Evolutionary conservation across 2,888 invertebrate genomes (phyloP), one percentile per base, ranked within the genome.

Genomic region (Acanthosepion lycidas): DNA sequence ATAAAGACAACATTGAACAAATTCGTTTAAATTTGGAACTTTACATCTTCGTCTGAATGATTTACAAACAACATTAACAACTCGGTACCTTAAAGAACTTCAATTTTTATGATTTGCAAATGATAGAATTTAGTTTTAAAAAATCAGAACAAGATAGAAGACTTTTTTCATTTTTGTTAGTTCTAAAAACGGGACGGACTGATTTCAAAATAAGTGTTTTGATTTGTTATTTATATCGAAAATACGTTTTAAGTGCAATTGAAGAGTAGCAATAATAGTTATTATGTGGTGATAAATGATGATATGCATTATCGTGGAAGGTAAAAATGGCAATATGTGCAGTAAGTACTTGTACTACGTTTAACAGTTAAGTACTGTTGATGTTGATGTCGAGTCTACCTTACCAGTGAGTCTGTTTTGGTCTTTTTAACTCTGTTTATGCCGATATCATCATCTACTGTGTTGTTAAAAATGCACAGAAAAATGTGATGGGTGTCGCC

Each of bases 371-470:
- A 78, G n/a, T n/a, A n/a, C n/a, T n/a, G 20, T 78, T 78, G n/a
- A 15, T n/a, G n/a, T 78, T 78, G n/a, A 78, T 78, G 78, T 78
- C 33, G n/a, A 33, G n/a, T n/a, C 78, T 78, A 78, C 78, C 78
- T 78, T 78, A 78, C 78, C 78, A 78, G 78, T 78, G 33, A 78
- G n/a, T n/a, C 78, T 78, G n/a, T 78, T 78, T 78, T 78, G 78
- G 78, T n/a, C 78, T 78, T 78, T 78, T 12, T 12, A 78, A 78
- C 78, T 78, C n/a, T 78, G 12, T 33, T 78, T 78, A 78, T n/a
- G 78, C 78, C n/a, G 78, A 78, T n/a, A 78, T 78, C 78, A 78
- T 78, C 78, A n/a, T 78, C 78, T 78, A 78, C 78, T 78, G 78
- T 78, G 78, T 12, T 78, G n/a, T 78, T 78, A 78, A 78, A 78